phyloP scores from a whole-genome alignment of 53 echinoderm and acorn worm species.

The Paracentrotus lividus region DNA sequence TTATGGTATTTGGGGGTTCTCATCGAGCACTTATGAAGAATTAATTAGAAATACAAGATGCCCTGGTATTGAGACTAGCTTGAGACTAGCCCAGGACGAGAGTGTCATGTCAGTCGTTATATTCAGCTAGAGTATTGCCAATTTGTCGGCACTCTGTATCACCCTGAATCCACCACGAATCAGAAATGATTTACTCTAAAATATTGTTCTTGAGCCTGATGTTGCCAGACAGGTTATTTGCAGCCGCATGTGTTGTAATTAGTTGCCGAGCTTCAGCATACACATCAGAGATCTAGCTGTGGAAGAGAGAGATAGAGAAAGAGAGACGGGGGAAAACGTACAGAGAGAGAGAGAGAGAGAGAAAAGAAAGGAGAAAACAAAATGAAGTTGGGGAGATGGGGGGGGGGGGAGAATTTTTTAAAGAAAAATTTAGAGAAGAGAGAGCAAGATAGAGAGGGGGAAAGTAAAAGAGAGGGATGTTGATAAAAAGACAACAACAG shows the following conservation, averaged over 20 bases:
- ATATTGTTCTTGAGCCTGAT: constrained; percentile 68
- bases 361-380: not conserved
- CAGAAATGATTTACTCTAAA: constrained; percentile 72
- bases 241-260: constrained; percentile 74
- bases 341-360: not conserved
- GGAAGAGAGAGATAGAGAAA: not conserved
- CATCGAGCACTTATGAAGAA: too few species aligned
- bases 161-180: constrained; percentile 58
- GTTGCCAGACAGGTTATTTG: constrained; percentile 61
- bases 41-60: not conserved
- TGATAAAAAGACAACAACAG: too few species aligned
- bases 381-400: not conserved
- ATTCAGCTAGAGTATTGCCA: constrained; percentile 39
- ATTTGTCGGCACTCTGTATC: constrained; percentile 65
- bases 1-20: too few species aligned
- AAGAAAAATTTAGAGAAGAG: too few species aligned
- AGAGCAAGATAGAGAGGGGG: not conserved
- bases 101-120: constrained; percentile 59
- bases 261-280: constrained; percentile 51
- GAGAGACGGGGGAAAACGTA: not conserved
- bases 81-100: constrained; percentile 8
- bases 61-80: not conserved
- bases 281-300: not conserved
- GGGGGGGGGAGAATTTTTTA: too few species aligned
- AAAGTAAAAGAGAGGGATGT: not conserved